Percentiles rank a stretch among this genome's conserved stretches.
These are phyloP conservation scores for Chionodraco myersi DNA, from an alignment of 2,113 vertebrate species.

Conservation along the genomic window DNA sequence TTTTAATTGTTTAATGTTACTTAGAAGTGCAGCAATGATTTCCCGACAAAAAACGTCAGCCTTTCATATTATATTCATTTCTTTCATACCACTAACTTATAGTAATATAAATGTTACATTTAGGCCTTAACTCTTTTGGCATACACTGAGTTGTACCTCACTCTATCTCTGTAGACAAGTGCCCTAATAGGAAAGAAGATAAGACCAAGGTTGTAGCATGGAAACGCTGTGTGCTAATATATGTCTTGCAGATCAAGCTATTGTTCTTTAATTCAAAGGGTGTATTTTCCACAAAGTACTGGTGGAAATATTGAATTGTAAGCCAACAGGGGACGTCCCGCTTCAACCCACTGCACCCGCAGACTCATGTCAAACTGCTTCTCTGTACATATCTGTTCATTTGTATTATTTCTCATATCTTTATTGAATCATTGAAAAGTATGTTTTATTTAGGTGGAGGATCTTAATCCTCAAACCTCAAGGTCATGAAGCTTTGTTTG, in stretches of 20 bases:
- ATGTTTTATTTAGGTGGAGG: background rate
- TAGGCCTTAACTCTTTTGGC: too few species aligned
- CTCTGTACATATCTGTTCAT: background rate
- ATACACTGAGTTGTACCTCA: too few species aligned
- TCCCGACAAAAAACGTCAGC: too few species aligned
- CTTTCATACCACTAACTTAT: too few species aligned
- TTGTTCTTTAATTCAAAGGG: background rate
- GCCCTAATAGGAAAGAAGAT: too few species aligned
- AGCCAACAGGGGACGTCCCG: constrained; percentile 30
- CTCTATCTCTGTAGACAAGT: too few species aligned
- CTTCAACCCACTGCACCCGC: background rate
- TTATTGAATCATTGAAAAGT: constrained; percentile 3
- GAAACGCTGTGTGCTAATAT: too few species aligned
- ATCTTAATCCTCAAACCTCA: background rate
- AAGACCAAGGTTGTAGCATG: too few species aligned
- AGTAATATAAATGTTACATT: too few species aligned
- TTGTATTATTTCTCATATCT: background rate
- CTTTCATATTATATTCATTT: too few species aligned
- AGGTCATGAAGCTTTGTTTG: background rate
- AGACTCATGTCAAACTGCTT: background rate
- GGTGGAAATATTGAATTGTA: constrained; percentile 11
- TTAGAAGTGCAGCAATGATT: too few species aligned
- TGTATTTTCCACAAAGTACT: constrained; percentile 2
- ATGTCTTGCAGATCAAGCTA: background rate
- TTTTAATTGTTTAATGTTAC: too few species aligned